phyloP scores from a whole-genome alignment of 2,797 vertebrate species.

The Dendrocincla fuliginosa region DNA sequence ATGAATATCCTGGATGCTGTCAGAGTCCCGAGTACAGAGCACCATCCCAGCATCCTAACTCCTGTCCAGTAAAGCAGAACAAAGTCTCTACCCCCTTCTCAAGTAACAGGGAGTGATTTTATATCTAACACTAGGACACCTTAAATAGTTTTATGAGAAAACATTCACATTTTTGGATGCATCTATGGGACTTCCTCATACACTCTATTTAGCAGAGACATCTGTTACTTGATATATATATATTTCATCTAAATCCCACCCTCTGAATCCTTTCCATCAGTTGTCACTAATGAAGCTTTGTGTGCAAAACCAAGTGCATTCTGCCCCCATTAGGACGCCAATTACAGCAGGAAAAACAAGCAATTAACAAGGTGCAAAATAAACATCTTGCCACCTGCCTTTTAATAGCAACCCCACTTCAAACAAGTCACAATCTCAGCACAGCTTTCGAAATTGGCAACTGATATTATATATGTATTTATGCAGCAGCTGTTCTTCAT shows the following conservation, averaged over 20 bases:
- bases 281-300: conserved; percentile 44
- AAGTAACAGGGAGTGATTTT: neutral
- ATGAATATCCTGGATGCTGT: accelerated
- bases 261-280: conserved; percentile 34
- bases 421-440: conserved; percentile 56
- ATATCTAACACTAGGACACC: neutral
- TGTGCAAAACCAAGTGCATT: conserved; percentile 48
- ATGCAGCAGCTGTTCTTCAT: conserved; percentile 70
- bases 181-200: neutral
- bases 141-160: neutral
- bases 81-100: neutral
- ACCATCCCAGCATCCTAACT: neutral
- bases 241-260: conserved; percentile 29
- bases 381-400: conserved; percentile 71
- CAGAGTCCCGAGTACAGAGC: neutral
- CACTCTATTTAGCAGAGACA: conserved; percentile 28
- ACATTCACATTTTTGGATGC: neutral
- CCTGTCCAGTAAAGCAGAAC: neutral
- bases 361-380: conserved; percentile 75
- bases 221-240: conserved; percentile 15
- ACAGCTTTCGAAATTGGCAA: conserved; percentile 61
- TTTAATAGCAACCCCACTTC: conserved; percentile 57
- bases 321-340: conserved; percentile 62
- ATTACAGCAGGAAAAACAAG: conserved; percentile 67
- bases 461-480: conserved; percentile 60